phyloP scores from a whole-genome alignment of 1,140 invertebrate species.

The Drosophila subpulchrella region DNA sequence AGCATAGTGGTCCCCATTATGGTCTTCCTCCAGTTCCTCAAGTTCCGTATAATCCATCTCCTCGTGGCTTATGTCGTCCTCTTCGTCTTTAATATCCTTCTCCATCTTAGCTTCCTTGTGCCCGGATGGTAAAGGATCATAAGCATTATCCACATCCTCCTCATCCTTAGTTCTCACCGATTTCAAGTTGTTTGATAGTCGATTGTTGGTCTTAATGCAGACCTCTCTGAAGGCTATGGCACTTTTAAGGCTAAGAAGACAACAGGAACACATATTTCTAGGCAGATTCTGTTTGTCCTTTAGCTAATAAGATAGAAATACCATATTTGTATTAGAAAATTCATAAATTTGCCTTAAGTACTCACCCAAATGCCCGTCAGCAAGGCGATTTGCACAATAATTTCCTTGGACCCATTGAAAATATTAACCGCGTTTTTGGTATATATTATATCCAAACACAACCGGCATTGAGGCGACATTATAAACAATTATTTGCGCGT shows the following conservation, averaged over 20 bases:
- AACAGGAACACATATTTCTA: conserved; percentile 25
- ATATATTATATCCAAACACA: conserved; percentile 19
- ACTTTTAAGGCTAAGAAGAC: conserved; percentile 25
- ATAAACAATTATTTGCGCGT: not conserved
- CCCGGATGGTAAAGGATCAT: not conserved
- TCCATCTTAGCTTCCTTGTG: not conserved
- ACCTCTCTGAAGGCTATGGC: conserved; percentile 41
- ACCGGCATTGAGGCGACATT: conserved; percentile 39
- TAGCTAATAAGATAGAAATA: conserved; percentile 1
- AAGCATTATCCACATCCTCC: not conserved
- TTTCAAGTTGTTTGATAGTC: not conserved
- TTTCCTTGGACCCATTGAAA: conserved; percentile 12
- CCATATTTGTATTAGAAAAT: not conserved
- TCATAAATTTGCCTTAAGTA: not conserved
- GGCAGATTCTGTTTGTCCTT: conserved; percentile 23
- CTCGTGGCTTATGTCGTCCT: not conserved
- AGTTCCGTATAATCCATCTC: not conserved
- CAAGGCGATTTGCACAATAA: conserved; percentile 24
- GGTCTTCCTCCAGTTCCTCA: not conserved
- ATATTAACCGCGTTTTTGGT: conserved; percentile 9
- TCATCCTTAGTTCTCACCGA: not conserved
- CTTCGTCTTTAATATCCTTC: not conserved
- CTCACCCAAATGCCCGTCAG: conserved; percentile 46
- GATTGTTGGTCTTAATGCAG: conserved; percentile 28
- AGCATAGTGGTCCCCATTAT: not conserved